Conservation (phyloP, 2,797 vertebrate genomes). For the Bucorvus abyssinicus region DNA sequence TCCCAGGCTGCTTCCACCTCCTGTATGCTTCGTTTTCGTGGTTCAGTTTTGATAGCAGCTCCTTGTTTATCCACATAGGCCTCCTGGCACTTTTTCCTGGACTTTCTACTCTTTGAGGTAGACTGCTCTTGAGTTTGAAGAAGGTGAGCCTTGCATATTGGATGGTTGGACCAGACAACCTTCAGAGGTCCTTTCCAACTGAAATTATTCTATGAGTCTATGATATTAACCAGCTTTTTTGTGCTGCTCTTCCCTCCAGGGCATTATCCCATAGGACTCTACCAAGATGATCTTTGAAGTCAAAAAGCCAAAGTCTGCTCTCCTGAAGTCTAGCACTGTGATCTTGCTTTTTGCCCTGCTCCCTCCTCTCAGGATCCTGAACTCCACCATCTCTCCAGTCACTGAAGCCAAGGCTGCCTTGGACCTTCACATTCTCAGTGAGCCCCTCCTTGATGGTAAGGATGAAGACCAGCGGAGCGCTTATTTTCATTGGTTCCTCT, state of each 20-base stretch:
- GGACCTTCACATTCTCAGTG: background rate
- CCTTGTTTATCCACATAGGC: background rate
- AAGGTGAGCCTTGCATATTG: background rate
- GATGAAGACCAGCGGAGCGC: background rate
- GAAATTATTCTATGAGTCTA: background rate
- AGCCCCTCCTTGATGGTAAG: background rate
- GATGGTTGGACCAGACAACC: background rate
- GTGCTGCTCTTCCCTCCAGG: background rate
- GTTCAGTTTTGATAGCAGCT: background rate
- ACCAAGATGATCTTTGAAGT: background rate
- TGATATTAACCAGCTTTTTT: background rate
- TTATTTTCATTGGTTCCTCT: background rate
- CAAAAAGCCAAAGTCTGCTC: background rate
- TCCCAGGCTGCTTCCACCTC: background rate
- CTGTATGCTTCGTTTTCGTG: background rate
- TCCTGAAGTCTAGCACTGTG: background rate
- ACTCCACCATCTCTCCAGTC: background rate
- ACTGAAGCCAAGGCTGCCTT: background rate
- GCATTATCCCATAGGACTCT: background rate
- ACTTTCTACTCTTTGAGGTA: background rate
- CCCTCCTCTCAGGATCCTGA: background rate
- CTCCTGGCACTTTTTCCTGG: background rate
- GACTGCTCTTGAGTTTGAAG: background rate
- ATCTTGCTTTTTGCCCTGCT: background rate
- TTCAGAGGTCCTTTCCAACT: background rate